Conservation (phyloP, 2,797 vertebrate genomes). For the Myiothlypis chrysogaster region DNA sequence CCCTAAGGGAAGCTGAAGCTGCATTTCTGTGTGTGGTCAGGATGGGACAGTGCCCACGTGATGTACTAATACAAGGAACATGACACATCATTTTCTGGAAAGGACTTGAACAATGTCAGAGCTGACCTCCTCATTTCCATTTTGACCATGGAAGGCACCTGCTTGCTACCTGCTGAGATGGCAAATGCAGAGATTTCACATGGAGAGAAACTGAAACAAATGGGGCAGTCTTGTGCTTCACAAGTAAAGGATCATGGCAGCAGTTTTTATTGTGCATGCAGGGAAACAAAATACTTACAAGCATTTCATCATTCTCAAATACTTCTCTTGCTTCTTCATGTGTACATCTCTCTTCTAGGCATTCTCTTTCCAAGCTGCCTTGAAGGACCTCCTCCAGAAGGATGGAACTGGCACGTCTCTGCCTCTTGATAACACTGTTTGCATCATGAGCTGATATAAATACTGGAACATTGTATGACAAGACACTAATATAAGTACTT, state of each 20-base stretch:
- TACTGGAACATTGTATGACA: constrained; percentile 62
- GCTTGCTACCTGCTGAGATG: background rate
- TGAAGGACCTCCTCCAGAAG: constrained; percentile 85
- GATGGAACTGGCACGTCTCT: constrained; percentile 76
- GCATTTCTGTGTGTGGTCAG: background rate
- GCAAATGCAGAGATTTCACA: background rate
- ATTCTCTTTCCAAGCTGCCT: constrained; percentile 90
- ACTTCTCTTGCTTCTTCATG: constrained; percentile 87
- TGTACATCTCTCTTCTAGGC: constrained; percentile 83
- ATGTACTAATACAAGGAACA: background rate
- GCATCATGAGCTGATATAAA: constrained; percentile 71
- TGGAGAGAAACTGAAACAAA: background rate
- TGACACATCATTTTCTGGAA: background rate
- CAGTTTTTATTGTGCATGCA: background rate
- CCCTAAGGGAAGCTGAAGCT: background rate
- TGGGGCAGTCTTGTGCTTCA: background rate
- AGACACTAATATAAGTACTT: background rate
- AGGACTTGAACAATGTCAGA: background rate
- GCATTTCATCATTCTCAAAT: constrained; percentile 77
- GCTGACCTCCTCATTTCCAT: background rate
- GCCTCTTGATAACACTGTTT: constrained; percentile 74
- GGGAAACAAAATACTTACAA: constrained; percentile 69
- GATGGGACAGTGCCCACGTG: background rate
- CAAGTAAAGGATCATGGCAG: background rate
- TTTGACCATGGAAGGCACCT: background rate